These are phyloP conservation scores for Globodera rostochiensis DNA, from an alignment of 1,140 invertebrate genomes.

Conservation along the genomic window DNA sequence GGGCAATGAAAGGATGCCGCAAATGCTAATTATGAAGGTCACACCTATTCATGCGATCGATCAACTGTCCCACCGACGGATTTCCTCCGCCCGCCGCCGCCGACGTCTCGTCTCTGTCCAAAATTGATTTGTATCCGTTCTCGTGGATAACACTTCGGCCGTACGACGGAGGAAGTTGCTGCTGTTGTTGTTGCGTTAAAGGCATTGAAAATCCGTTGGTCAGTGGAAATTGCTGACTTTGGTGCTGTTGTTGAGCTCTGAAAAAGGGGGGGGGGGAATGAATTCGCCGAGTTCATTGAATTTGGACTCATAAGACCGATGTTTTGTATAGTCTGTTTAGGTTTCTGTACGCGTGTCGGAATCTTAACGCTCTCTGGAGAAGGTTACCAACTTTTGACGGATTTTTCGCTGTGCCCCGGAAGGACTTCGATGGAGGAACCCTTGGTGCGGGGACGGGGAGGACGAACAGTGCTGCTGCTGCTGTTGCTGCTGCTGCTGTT, in stretches of 20 bases:
- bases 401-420: constrained; percentile 32
- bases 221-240: constrained; percentile 7
- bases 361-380: background rate
- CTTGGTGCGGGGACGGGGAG: background rate
- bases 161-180: background rate
- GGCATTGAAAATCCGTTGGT: background rate
- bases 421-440: constrained; percentile 26
- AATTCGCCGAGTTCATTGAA: background rate
- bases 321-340: no score
- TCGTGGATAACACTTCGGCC: constrained; percentile 24
- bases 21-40: background rate
- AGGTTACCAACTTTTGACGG: constrained; percentile 23
- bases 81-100: background rate
- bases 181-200: background rate
- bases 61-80: constrained; percentile 19
- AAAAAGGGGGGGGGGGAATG: background rate
- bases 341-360: no score
- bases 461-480: background rate
- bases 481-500: background rate
- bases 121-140: constrained; percentile 23
- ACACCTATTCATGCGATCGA: constrained; percentile 28
- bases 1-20: constrained; percentile 3
- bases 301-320: no score
- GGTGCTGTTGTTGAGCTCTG: constrained; percentile 25
- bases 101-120: constrained; percentile 10